These are phyloP conservation scores for Elachura formosa DNA, from an alignment of 2,113 vertebrate genomes.

Conservation along the genomic window DNA sequence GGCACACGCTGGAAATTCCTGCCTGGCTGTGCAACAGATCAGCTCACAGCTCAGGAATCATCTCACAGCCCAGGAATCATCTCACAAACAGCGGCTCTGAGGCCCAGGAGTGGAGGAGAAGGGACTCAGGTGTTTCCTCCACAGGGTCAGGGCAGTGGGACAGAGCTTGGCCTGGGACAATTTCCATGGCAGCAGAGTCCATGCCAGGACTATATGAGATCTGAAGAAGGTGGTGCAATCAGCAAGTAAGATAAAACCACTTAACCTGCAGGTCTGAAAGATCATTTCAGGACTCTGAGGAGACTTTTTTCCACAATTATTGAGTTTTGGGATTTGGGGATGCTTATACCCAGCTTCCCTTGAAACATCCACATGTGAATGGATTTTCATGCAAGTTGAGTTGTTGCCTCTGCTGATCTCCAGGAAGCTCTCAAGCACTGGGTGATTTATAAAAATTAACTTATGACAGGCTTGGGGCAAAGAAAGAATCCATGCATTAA, in stretches of 20 bases:
- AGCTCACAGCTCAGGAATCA: neutral
- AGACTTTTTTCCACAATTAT: neutral
- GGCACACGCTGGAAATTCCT: fast-evolving
- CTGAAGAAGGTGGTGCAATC: neutral
- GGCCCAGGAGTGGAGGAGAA: neutral
- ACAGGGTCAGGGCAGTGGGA: neutral
- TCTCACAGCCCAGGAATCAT: neutral
- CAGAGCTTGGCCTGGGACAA: neutral
- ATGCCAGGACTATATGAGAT: fast-evolving
- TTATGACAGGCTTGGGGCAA: neutral
- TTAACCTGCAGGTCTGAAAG: neutral
- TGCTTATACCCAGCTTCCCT: neutral
- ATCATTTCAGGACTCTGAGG: neutral
- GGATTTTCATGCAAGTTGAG: neutral
- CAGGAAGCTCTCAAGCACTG: neutral
- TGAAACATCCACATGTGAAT: neutral
- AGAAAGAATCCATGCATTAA: neutral
- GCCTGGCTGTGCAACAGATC: fast-evolving
- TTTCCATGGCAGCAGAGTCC: neutral
- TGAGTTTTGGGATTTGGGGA: neutral
- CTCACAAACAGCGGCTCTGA: neutral
- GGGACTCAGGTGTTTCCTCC: neutral
- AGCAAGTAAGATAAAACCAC: neutral
- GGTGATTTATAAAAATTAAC: neutral
- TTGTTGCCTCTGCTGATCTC: neutral